phyloP scores from a whole-genome alignment of 2,888 invertebrate genomes.

The Holacanthella duospinosa region DNA sequence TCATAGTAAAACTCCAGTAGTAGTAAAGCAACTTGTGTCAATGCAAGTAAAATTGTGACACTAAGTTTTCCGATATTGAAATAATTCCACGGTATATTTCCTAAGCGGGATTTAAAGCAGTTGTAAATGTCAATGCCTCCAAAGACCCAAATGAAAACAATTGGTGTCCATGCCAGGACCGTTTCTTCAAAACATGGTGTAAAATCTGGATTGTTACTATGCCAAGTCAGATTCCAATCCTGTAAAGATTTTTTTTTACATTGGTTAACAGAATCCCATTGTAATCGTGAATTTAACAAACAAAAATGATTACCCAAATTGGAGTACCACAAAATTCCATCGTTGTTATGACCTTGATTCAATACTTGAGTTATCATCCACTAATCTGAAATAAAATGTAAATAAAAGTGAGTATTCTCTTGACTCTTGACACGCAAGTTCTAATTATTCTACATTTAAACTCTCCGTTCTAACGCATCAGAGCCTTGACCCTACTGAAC shows the following conservation, averaged over 20 bases:
- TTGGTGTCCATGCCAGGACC: constrained; percentile 78
- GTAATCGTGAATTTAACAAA: neutral
- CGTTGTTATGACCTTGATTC: too few relatives aligned
- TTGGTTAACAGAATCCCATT: neutral
- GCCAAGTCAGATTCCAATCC: constrained; percentile 39
- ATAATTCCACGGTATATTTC: neutral
- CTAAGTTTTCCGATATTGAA: neutral
- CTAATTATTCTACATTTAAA: too few relatives aligned
- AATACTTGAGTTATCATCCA: too few relatives aligned
- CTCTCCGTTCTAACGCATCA: too few relatives aligned
- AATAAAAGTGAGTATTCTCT: too few relatives aligned
- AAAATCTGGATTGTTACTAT: constrained; percentile 62
- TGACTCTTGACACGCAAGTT: too few relatives aligned
- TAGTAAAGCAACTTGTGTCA: neutral
- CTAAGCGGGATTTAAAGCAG: constrained; percentile 18
- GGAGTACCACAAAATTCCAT: neutral
- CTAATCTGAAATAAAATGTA: too few relatives aligned
- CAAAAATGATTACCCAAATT: neutral
- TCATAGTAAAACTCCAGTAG: neutral
- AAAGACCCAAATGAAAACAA: constrained; percentile 68
- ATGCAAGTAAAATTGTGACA: neutral
- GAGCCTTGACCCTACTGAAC: too few relatives aligned
- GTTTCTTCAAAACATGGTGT: constrained; percentile 88
- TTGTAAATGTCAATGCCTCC: constrained; percentile 52
- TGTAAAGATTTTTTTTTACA: constrained; percentile 11